Conservation (phyloP, 2,888 invertebrate genomes). For the Lithophane leautieri region DNA sequence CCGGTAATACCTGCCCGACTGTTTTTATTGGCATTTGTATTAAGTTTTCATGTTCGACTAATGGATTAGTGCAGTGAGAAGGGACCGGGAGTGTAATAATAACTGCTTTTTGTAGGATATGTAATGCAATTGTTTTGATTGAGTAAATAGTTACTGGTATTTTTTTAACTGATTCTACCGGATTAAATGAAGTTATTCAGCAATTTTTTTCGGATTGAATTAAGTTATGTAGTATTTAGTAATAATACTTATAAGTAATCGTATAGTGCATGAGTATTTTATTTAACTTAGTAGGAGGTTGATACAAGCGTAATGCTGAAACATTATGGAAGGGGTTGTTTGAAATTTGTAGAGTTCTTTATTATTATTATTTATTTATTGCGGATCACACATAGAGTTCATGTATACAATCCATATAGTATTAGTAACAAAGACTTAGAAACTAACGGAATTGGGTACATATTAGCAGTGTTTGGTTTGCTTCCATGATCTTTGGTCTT, state of each 20-base stretch:
- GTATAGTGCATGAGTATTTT: background rate
- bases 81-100: constrained; percentile 71
- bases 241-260: no score
- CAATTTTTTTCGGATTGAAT: background rate
- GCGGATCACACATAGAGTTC: no score
- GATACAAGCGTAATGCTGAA: no score
- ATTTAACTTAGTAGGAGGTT: background rate
- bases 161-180: background rate
- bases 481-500: background rate
- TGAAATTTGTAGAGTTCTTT: no score
- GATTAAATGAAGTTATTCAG: no score
- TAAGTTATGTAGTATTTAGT: constrained; percentile 12
- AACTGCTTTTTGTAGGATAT: constrained; percentile 34
- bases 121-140: constrained; percentile 34
- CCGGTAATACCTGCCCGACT: constrained; percentile 76
- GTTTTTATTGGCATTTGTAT: constrained; percentile 85
- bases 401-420: no score
- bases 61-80: constrained; percentile 84
- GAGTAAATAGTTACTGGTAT: background rate
- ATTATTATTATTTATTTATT: no score
- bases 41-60: constrained; percentile 87
- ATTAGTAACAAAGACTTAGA: no score
- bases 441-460: background rate
- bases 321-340: background rate
- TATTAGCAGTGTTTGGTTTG: background rate